Base-by-base conservation (phyloP, 1,140 invertebrate genomes). In the Drosophila willistoni region DNA sequence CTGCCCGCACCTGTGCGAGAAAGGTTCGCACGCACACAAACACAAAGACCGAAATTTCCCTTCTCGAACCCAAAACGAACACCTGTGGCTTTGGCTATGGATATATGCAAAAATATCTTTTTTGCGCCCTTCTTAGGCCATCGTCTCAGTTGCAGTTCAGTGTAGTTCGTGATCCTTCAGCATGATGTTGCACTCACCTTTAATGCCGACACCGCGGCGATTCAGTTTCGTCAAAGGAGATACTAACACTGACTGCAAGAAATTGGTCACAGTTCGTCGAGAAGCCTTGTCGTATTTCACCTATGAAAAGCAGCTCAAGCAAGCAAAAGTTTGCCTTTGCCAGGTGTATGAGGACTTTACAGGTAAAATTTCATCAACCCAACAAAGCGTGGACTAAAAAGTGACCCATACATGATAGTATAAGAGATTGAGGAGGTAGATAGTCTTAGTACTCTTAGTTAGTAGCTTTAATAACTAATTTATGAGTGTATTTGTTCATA, bases 301-400 rank as follows among this genome's bases (percentile, higher is more conserved):
- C n/a, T 87, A 89, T 64, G 70, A 62, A 68, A 47, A 72, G 34
- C 76, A 79, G 61, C 76, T 86, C 25, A 72, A 81, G 29, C 76
- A 87, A 60, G 69, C 76, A 13, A 70, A 73, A 60, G 68, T 87
- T 4, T 87, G 29, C 29, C 29, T 29, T 7, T 29, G 77, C 77
- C 84, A 87, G 56, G 83, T 87, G 70, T 89, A 87, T 66, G 84
- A 87, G 79, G 83, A 89, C 70, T 87, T 77, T 22, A 87, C 83
- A 87, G 83, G 83, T 87, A 87, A 36, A 56, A 22, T 56, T 57
- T 19, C 5, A 63, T 19, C 7, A n/a, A 44, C 10, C 13, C 10
- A 62, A 19, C 7, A 4, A 25, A 36, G 65, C 56, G 59, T 36
- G 13, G 36, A 63, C 44, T 1, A 29, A 29, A 6, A 29, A 29